Conservation (phyloP, 2,797 vertebrate genomes). For the Scolopax bukidnonensis region DNA sequence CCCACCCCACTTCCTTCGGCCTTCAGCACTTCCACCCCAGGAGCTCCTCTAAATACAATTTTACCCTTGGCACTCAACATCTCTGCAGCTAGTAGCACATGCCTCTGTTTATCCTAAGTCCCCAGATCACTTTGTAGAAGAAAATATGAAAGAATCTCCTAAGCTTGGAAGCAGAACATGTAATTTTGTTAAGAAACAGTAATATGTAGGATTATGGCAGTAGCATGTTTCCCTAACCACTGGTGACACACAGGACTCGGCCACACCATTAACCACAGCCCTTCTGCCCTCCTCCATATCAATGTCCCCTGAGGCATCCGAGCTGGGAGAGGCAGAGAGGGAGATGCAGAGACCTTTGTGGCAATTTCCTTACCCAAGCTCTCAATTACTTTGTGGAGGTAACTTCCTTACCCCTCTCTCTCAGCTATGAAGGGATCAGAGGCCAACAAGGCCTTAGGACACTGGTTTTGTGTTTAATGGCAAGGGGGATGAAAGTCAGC, state of each 20-base stretch:
- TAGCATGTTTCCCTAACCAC: background rate
- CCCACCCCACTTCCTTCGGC: background rate
- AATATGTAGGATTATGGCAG: background rate
- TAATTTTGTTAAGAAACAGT: background rate
- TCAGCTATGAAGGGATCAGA: background rate
- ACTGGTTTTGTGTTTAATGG: background rate
- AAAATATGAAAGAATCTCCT: background rate
- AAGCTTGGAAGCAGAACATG: background rate
- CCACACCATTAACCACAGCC: background rate
- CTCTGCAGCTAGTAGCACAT: background rate
- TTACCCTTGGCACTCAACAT: background rate
- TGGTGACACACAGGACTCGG: background rate
- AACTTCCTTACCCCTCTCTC: background rate
- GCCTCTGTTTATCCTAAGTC: background rate
- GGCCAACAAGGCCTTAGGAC: background rate
- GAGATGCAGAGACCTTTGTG: background rate
- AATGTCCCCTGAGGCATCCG: rapidly evolving
- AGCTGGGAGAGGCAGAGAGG: background rate
- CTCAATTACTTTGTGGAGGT: background rate
- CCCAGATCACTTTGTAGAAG: background rate
- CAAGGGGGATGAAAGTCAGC: background rate
- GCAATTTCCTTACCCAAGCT: background rate
- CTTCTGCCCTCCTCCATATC: rapidly evolving
- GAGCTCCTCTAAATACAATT: background rate
- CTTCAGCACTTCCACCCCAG: background rate